Conservation (phyloP, 2,797 vertebrate species). For the Lophotriccus pileatus region DNA sequence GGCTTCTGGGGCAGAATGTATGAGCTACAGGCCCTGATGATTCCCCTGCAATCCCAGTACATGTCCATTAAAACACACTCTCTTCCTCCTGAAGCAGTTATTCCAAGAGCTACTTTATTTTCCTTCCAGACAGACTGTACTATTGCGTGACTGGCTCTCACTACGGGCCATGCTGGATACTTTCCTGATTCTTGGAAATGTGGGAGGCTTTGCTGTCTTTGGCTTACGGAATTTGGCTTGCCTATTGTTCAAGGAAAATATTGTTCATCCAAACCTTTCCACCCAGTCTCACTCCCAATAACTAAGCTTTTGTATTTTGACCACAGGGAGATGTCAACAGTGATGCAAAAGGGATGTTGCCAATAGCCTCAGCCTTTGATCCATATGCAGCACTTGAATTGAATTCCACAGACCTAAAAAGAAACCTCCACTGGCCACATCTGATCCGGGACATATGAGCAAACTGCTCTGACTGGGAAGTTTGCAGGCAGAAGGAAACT, state of each 20-base stretch:
- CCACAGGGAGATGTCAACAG: background rate
- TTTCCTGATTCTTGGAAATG: constrained; percentile 4
- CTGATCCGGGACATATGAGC: background rate
- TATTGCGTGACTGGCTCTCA: background rate
- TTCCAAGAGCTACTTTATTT: background rate
- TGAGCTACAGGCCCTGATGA: background rate
- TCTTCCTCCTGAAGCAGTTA: background rate
- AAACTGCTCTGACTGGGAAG: background rate
- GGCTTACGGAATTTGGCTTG: background rate
- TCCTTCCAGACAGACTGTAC: background rate
- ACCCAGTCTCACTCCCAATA: background rate
- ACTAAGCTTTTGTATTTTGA: background rate
- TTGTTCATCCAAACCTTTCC: background rate
- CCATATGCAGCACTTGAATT: background rate
- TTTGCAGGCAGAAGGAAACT: background rate
- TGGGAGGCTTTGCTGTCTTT: background rate
- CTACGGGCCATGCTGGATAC: background rate
- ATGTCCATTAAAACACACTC: background rate
- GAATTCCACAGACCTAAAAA: background rate
- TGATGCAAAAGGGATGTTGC: background rate
- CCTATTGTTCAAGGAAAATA: background rate
- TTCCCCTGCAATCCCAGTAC: background rate
- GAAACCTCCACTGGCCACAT: background rate
- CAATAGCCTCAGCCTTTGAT: constrained; percentile 7
- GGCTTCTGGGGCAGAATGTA: background rate